These are phyloP conservation scores for Leptestheria dahalacensis DNA, from an alignment of 1,140 invertebrate species.

Conservation along the genomic window DNA sequence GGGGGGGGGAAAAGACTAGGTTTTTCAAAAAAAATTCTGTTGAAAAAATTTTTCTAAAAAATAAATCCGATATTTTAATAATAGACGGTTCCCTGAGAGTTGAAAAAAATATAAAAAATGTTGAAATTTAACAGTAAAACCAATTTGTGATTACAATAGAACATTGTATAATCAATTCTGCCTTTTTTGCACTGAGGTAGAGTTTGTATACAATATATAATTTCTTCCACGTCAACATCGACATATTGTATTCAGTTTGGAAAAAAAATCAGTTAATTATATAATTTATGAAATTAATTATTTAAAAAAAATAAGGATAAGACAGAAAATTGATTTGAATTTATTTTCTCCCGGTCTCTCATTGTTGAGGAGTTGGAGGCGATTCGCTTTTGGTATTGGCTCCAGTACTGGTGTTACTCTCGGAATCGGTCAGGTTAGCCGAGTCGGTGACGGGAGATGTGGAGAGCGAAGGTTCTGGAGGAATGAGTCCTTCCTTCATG, in stretches of 20 bases:
- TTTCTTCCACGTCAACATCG: too few species aligned
- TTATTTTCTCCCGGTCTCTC: too few species aligned
- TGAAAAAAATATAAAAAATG: constrained; percentile 3
- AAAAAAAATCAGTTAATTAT: not conserved
- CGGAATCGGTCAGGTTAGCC: constrained; percentile 15
- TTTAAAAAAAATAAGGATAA: not conserved
- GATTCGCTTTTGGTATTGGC: constrained; percentile 16
- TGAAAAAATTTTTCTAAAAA: not conserved
- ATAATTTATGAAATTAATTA: not conserved
- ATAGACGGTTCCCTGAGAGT: not conserved
- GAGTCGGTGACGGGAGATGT: constrained; percentile 15
- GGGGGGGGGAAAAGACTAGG: too few species aligned
- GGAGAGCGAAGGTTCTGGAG: constrained; percentile 33
- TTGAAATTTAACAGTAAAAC: not conserved
- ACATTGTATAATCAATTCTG: not conserved
- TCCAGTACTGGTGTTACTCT: constrained; percentile 11
- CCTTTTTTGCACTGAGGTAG: not conserved
- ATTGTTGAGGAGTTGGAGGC: constrained; percentile 16
- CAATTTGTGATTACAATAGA: not conserved
- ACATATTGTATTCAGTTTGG: not conserved
- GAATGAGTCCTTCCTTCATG: constrained; percentile 74
- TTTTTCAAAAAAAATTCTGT: not conserved
- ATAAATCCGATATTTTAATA: not conserved
- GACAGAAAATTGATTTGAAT: not conserved
- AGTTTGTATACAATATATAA: not conserved